Percentiles rank a stretch among this genome's conserved stretches.
These are phyloP conservation scores for Amphiura filiformis DNA, from an alignment of 35 echinoderm and acorn worm genomes.

Conservation along the genomic window DNA sequence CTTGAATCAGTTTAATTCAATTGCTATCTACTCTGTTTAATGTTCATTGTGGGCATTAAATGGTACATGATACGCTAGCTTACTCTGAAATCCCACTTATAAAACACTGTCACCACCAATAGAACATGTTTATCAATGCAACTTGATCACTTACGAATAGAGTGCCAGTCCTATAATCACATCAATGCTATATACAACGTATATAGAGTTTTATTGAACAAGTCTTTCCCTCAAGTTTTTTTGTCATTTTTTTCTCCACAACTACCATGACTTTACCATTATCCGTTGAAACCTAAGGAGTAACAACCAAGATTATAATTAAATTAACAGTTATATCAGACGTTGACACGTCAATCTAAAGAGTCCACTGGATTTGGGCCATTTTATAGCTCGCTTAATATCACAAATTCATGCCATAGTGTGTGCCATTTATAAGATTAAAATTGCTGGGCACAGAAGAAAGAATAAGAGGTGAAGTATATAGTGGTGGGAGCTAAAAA, in stretches of 20 bases:
- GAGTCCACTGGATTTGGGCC: background rate
- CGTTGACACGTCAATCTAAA: background rate
- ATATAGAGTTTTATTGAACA: background rate
- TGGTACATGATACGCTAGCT: conserved; percentile 1
- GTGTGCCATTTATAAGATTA: too few species aligned
- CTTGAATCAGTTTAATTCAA: background rate
- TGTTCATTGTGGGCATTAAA: background rate
- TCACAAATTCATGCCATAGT: too few species aligned
- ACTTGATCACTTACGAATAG: background rate
- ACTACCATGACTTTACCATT: background rate
- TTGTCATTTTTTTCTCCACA: background rate
- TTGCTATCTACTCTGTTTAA: conserved; percentile 1
- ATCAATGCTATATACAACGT: background rate
- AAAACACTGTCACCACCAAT: background rate
- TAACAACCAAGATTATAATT: background rate
- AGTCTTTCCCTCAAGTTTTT: background rate
- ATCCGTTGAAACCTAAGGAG: background rate
- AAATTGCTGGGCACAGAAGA: too few species aligned
- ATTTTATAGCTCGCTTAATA: background rate
- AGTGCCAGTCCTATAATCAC: background rate
- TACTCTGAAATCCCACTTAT: background rate
- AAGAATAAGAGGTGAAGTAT: too few species aligned
- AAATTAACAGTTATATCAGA: background rate
- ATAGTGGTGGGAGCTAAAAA: too few species aligned
- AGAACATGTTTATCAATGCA: background rate